These are phyloP conservation scores for Delphinus delphis DNA, from an alignment of 2,113 vertebrate genomes.

Conservation along the genomic window DNA sequence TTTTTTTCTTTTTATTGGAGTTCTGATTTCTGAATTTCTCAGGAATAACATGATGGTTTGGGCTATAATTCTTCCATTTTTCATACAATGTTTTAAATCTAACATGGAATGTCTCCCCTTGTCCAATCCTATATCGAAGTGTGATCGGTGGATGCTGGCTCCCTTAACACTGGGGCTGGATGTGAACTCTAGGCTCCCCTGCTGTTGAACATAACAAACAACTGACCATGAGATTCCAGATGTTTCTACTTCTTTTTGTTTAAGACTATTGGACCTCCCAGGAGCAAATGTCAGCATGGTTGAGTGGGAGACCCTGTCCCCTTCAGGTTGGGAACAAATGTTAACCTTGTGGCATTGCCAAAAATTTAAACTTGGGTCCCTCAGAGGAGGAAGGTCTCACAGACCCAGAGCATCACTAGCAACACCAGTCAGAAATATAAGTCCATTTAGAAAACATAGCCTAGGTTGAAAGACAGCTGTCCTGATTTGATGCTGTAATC, in stretches of 20 bases:
- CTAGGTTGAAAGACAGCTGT: slow-evolving; percentile 66
- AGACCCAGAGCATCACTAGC: slow-evolving; percentile 46
- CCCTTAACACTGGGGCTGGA: slow-evolving; percentile 72
- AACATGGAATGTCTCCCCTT: slow-evolving; percentile 3
- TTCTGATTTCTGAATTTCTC: slow-evolving; percentile 66
- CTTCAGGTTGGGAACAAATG: slow-evolving; percentile 73
- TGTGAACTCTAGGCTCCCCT: slow-evolving; percentile 69
- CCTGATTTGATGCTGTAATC: slow-evolving; percentile 61
- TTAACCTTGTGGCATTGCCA: slow-evolving; percentile 55
- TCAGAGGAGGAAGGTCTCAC: slow-evolving; percentile 51
- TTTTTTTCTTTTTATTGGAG: background rate
- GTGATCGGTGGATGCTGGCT: slow-evolving; percentile 68
- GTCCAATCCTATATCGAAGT: slow-evolving; percentile 59
- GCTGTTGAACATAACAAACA: slow-evolving; percentile 82
- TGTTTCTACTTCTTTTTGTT: slow-evolving; percentile 77
- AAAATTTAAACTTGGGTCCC: slow-evolving; percentile 62
- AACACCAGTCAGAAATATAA: slow-evolving; percentile 48
- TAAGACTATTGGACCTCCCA: slow-evolving; percentile 76
- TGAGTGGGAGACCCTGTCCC: slow-evolving; percentile 67
- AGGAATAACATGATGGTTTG: slow-evolving; percentile 58
- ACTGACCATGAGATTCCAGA: slow-evolving; percentile 80
- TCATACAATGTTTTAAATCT: background rate
- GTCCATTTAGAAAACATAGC: slow-evolving; percentile 55
- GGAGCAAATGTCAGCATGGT: slow-evolving; percentile 71
- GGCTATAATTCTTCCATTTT: background rate